Base-by-base conservation (phyloP, 2,888 invertebrate species). In the Rotaria magnacalcarata region DNA sequence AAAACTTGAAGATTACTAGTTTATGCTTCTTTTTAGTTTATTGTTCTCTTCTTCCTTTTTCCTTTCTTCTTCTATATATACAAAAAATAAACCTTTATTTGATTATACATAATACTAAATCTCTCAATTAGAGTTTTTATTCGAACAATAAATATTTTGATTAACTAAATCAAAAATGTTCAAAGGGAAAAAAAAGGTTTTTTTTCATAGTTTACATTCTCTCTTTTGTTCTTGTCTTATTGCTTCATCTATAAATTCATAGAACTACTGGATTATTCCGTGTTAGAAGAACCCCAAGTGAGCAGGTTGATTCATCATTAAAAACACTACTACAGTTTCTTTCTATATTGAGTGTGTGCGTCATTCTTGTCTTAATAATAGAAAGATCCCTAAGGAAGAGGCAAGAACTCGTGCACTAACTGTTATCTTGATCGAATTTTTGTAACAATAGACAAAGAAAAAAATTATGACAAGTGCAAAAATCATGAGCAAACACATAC, bases 381-480 rank as follows among this genome's bases (percentile, higher is more conserved):
- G 34, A 41, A 67, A 34, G 34, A 34, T 67, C 67, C 34, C 67
- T 14, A 67, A 67, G 67, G 67, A 67, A 34, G 34, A 67, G 3
- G 67, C 34, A 67, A 67, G 27, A 67, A 5, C 67, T 67, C 19
- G 34, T 67, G 14, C 16, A 67, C 34, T 67, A 19, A 67, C 34
- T 67, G 34, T 67, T 67, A 67, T 67, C 67, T 67, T 67, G 34
- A 67, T 67, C 67, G 67, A 67, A 67, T 67, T 67, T 67, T 67
- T 16, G 34, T 67, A 41, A 67, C 67, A 67, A 67, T 67, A 67
- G 67, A 0, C 67, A 67, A 2, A 67, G 67, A 27, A 34, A 41
- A 56, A 67, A 67, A 34, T 67, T 11, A 67, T 67, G 67, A 27
- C 67, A 67, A 67, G 34, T 67, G 67, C 14, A 67, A 67, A 60